A percentile compares a stretch with the other conserved stretches of the same genome.
These are phyloP conservation scores for Triops longicaudatus DNA, from an alignment of 1,140 invertebrate genomes.

Conservation along the genomic window DNA sequence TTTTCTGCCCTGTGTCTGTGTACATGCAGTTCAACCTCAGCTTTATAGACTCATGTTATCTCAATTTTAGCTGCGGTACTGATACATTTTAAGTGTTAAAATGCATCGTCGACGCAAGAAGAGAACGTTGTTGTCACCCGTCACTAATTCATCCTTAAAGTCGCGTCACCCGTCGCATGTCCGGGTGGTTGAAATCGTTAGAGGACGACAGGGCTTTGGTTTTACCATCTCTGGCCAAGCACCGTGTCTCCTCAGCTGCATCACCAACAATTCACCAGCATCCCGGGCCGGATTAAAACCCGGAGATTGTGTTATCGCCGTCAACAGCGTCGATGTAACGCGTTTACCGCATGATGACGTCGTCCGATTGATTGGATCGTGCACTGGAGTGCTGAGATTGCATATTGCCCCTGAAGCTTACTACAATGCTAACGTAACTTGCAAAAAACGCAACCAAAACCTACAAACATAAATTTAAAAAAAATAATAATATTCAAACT, in stretches of 20 bases:
- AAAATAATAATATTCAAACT: not conserved
- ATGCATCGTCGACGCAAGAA: not conserved
- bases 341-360: constrained; percentile 86
- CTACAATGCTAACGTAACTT: constrained; percentile 46
- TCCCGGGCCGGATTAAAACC: constrained; percentile 74
- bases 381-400: constrained; percentile 64
- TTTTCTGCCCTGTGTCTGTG: not conserved
- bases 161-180: not conserved
- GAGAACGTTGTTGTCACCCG: not conserved
- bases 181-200: constrained; percentile 59
- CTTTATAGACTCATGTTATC: no score
- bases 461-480: not conserved
- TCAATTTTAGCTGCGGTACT: no score
- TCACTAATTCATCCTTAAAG: not conserved
- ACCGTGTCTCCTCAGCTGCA: constrained; percentile 80
- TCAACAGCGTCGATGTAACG: constrained; percentile 80
- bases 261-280: constrained; percentile 72
- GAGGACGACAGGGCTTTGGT: constrained; percentile 77
- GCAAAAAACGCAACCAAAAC: no score
- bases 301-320: constrained; percentile 83
- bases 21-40: not conserved
- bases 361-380: constrained; percentile 76
- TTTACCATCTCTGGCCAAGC: constrained; percentile 91
- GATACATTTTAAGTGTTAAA: not conserved
- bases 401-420: constrained; percentile 76